Conservation (phyloP, 2,113 vertebrate species). For the Hydrolagus affinis region DNA sequence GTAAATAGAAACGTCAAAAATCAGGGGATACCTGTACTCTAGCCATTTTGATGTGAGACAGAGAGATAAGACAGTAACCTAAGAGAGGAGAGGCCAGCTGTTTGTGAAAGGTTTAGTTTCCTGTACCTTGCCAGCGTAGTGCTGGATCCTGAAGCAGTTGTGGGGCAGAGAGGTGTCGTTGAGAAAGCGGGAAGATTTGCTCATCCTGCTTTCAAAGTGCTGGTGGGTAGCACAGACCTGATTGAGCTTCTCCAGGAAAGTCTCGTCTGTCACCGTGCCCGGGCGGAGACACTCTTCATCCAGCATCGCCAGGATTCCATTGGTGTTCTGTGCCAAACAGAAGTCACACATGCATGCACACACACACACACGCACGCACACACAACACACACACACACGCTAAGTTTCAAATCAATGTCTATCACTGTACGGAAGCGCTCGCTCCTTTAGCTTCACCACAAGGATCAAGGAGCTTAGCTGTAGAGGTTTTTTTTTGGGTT, state of each 20-base stretch:
- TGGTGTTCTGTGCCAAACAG: conserved; percentile 55
- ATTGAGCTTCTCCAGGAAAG: conserved; percentile 93
- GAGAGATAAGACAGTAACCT: too few species aligned
- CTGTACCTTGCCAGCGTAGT: conserved; percentile 92
- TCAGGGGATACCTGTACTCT: too few species aligned
- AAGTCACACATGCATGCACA: neutral
- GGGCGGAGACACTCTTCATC: conserved; percentile 93
- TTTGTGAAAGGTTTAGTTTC: neutral
- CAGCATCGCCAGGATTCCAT: conserved; percentile 93
- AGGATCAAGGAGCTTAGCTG: too few species aligned
- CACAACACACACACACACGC: neutral
- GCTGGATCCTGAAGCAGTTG: conserved; percentile 93
- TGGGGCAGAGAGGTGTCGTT: conserved; percentile 88
- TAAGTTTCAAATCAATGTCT: neutral
- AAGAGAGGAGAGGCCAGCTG: too few species aligned
- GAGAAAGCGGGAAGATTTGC: conserved; percentile 88
- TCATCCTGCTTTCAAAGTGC: conserved; percentile 92
- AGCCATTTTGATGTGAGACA: too few species aligned
- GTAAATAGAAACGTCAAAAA: too few species aligned
- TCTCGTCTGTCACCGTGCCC: conserved; percentile 86
- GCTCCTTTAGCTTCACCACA: neutral
- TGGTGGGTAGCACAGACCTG: conserved; percentile 87
- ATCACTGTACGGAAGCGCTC: neutral
- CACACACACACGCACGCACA: neutral
- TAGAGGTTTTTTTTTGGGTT: too few species aligned